Evolutionary conservation across 2,113 vertebrate genomes (phyloP), one percentile per base, ranked within the genome.

Genomic region (Promerops cafer): DNA sequence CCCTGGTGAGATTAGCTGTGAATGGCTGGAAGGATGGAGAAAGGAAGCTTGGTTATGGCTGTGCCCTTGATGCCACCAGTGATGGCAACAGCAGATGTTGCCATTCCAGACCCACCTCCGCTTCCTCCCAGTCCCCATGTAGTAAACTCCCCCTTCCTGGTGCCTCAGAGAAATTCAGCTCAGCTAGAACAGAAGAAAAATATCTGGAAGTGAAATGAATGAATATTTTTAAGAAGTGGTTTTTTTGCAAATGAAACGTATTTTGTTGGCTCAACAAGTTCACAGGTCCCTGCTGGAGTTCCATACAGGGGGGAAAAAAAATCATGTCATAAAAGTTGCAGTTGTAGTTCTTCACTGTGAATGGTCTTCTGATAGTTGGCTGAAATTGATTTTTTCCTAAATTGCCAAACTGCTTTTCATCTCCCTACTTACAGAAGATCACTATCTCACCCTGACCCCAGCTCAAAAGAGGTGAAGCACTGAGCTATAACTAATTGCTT

Each of bases 161-260:
- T n/a, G 44, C 53, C 66, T 88, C 35, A 31, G 50, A 66, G 76
- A 47, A 80, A 61, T 81, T 57, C 42, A 53, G 23, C 59, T 85
- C 54, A 35, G 11, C 57, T 69, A 37, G 57, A 85, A 33, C 0
- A 1, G 7, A 69, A 52, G 39, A 27, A 47, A 59, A 88, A 74
- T 30, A 33, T 39, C 82, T 86, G 35, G 33, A 72, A 59, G 23
- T 65, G 24, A 90, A 85, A 57, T 13, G 10, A 88, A 71, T 42
- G 4, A n/a, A n/a, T n/a, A n/a, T n/a, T n/a, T 17, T 33, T 3
- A 22, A 16, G 7, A 30, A 2, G 11, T 15, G 4, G 4, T 1
- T 20, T 89, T 85, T 75, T 69, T 37, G 11, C 37, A 65, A 50
- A 61, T 35, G 11, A 50, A 80, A 53, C 1, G 0, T 52, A 9